Conservation (phyloP, 2,888 invertebrate species). For the Periphyllus acericola region DNA sequence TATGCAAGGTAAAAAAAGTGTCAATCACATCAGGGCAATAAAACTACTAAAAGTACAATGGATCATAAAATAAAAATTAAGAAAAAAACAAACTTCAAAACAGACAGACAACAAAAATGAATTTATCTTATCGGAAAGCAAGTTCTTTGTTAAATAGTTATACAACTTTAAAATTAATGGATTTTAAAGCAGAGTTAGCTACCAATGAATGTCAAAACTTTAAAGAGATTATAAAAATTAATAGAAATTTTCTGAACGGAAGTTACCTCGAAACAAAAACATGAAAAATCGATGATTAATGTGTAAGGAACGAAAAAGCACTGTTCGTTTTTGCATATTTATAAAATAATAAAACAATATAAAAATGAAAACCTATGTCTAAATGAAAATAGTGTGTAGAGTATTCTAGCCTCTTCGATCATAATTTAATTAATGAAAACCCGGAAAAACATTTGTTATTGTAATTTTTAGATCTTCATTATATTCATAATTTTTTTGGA, state of each 20-base stretch:
- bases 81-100: not conserved
- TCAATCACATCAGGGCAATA: not conserved
- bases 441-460: no score
- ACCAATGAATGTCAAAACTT: slow-evolving; percentile 26
- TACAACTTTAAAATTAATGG: slow-evolving; percentile 7
- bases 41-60: not conserved
- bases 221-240: slow-evolving; percentile 7
- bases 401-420: no score
- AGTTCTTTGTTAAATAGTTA: slow-evolving; percentile 23
- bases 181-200: not conserved
- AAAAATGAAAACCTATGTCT: no score
- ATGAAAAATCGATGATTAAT: no score
- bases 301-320: no score
- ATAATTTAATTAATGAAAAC: no score
- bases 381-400: no score
- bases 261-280: not conserved
- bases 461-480: no score
- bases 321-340: no score
- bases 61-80: not conserved
- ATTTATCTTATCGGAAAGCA: not conserved
- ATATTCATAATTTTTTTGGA: no score
- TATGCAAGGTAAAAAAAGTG: not conserved
- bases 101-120: not conserved
- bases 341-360: no score
- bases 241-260: not conserved